Base-by-base conservation (phyloP, 2,113 vertebrate species). In the Phalacrocorax brasilianus region DNA sequence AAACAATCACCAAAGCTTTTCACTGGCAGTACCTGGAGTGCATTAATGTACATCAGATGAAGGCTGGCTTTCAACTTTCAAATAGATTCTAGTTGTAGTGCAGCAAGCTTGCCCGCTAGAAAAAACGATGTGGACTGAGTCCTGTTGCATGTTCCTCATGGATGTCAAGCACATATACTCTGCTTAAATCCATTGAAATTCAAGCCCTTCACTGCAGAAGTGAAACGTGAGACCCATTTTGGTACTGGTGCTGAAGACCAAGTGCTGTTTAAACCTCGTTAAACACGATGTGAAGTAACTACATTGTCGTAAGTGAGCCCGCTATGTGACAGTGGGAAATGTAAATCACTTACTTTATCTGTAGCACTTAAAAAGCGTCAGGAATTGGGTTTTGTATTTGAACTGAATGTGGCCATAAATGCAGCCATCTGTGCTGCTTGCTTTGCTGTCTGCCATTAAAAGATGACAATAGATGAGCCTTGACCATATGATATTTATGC, bases 391-490 rank as follows among this genome's bases (percentile, higher is more conserved):
- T 68, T 74, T 86, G 40, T 26, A 15, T 68, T 59, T 91, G n/a
- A 80, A 61, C 5, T 32, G 68, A 84, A 56, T 45, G 44, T 16
- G 75, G 44, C 66, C 61, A 72, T 30, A 70, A 87, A 92, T 33
- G 58, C 67, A 95, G 44, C 70, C 70, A 79, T 80, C 50, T 84
- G 63, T 71, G 65, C 53, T 72, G 30, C 20, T 52, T 79, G n/a
- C 38, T 91, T 73, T 95, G 70, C 62, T 93, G 44, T 62, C 86
- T 89, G 42, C 45, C 66, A 33, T 65, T 62, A 52, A 85, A 80
- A 73, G 58, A 92, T 21, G 35, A 92, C 56, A 72, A 84, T 68
- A 88, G 84, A 70, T 85, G 58, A 88, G 45, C 42, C 49, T 56
- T 85, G 74, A 70, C 70, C 53, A 17, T 79, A 82, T n/a, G 53